Evolutionary conservation across 1,140 invertebrate species (phyloP), one percentile per base, ranked within the genome.

Genomic region (Globodera ellingtonae): DNA sequence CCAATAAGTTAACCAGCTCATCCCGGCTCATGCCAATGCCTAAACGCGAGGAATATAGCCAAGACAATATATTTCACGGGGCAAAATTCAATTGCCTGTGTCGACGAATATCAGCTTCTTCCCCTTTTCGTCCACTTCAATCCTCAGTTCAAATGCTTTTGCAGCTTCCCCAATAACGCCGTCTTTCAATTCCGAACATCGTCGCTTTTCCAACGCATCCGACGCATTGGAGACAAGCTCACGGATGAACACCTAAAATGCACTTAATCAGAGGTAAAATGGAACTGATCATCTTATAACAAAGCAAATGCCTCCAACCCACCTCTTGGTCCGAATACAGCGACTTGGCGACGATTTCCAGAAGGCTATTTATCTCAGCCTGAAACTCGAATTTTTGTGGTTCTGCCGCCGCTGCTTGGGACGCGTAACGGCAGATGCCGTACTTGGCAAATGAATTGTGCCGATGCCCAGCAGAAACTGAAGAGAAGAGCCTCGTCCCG

Each of bases 271-370:
- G 50, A 69, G 4, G 24, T 71, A 15, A 75, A 8, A n/a, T 47
- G 35, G n/a, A 15, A 59, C 18, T 47, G 15, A 73, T 50, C 24
- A 35, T 35, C 2, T 35, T 35, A 35, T 35, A 35, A 35, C 35
- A 35, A 35, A 35, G 35, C 35, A 35, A 35, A 35, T 35, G 35
- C 35, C 35, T 46, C 6, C 56, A 77, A 24, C 80, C 89, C 90
- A 95, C 94, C 91, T 98, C 96, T 91, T 97, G 97, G 86, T 98
- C 96, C 0, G 96, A 98, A 91, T 98, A 98, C 13, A 98, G 91
- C 3, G 95, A 98, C 87, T 95, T 94, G 3, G 97, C 96, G 10
- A 98, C 96, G 90, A 98, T 98, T 89, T 98, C 95, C 46, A 98
- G 90, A 13, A 98, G 89, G 93, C 97, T 96, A 83, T 93, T 92